Conservation (phyloP, 2,888 invertebrate genomes). For the Perithous albicinctus region DNA sequence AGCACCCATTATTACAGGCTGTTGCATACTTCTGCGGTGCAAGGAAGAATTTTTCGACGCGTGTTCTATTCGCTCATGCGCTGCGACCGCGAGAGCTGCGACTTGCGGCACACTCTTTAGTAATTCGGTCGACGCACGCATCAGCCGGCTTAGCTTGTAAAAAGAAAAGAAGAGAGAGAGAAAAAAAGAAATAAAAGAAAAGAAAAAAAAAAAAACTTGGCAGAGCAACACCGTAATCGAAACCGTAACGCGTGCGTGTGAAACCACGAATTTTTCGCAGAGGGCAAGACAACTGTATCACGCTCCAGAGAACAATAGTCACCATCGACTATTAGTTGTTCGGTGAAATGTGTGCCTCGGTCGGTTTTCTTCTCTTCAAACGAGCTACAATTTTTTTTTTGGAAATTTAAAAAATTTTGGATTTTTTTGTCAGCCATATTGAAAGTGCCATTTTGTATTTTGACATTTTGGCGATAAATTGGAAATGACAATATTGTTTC, state of each 20-base stretch:
- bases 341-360: background rate
- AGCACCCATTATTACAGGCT: conserved; percentile 17
- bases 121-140: conserved; percentile 4
- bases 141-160: conserved; percentile 1
- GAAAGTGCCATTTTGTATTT: too few species aligned
- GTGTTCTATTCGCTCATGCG: conserved; percentile 36
- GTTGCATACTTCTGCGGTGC: conserved; percentile 7
- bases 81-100: conserved; percentile 14
- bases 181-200: too few species aligned
- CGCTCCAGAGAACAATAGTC: conserved; percentile 38
- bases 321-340: background rate
- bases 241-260: conserved; percentile 58
- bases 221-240: conserved; percentile 56
- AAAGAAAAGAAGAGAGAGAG: too few species aligned
- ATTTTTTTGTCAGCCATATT: too few species aligned
- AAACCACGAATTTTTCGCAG: conserved; percentile 44
- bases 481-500: too few species aligned
- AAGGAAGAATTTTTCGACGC: conserved; percentile 44
- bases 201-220: too few species aligned
- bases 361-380: background rate
- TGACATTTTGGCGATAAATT: too few species aligned
- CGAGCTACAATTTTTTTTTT: background rate
- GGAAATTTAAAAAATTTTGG: too few species aligned
- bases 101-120: conserved; percentile 21
- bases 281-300: conserved; percentile 36